A percentile compares a stretch with the other conserved stretches of the same genome.
phyloP scores from a whole-genome alignment of 2,113 vertebrate genomes.

The Leptobrachium ailaonicum region DNA sequence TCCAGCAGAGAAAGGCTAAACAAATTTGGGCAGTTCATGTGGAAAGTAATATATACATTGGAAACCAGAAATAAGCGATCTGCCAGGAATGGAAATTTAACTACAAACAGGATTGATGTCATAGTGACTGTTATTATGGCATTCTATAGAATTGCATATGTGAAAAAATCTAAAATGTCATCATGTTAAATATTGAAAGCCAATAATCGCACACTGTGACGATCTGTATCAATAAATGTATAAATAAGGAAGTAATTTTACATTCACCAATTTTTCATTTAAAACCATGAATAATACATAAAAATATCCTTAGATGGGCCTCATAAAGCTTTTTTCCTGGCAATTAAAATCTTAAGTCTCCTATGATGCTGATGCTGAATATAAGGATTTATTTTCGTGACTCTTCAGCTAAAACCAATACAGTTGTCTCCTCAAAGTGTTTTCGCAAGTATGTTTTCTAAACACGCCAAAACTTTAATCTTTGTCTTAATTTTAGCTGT shows the following conservation, averaged over 20 bases:
- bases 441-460: neutral
- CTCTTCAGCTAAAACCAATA: neutral
- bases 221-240: neutral
- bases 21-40: slow-evolving; percentile 20
- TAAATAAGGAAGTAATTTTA: neutral
- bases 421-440: neutral
- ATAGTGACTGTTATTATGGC: neutral
- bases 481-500: neutral
- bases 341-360: neutral
- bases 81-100: neutral
- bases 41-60: slow-evolving; percentile 14
- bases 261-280: neutral
- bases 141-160: neutral
- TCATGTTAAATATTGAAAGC: neutral
- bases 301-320: neutral
- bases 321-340: neutral
- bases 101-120: neutral
- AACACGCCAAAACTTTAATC: neutral
- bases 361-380: neutral
- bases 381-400: neutral
- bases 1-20: neutral
- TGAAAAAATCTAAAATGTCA: neutral
- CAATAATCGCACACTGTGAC: too few relatives aligned
- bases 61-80: neutral
- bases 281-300: slow-evolving; percentile 2